Evolutionary conservation across 53 echinoderm and acorn worm genomes (phyloP).

Genomic region (Luidia sarsii): DNA sequence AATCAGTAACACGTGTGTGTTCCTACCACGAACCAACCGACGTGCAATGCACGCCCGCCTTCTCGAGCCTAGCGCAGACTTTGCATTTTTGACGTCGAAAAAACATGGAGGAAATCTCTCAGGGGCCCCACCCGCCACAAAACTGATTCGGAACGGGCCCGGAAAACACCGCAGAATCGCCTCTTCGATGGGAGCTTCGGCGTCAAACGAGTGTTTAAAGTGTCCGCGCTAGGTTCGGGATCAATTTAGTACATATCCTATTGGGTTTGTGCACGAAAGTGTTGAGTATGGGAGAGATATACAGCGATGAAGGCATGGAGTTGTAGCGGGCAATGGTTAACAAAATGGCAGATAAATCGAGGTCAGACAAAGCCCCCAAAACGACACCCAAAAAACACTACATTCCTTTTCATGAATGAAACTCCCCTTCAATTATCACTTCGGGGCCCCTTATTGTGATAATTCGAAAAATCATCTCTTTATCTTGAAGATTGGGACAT

Average conservation of each 20-base stretch:
- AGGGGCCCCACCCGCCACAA: slow-evolving; percentile 60
- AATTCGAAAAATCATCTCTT: slow-evolving; percentile 64
- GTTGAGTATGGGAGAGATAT: slow-evolving; percentile 78
- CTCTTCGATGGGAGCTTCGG: slow-evolving; percentile 3
- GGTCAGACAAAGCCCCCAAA: slow-evolving; percentile 99
- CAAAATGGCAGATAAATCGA: slow-evolving; percentile 95
- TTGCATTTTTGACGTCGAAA: slow-evolving; percentile 78
- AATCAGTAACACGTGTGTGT: slow-evolving; percentile 56
- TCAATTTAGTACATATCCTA: slow-evolving; percentile 79
- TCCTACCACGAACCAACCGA: slow-evolving; percentile 29
- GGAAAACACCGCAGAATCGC: slow-evolving; percentile 16
- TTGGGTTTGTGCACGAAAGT: slow-evolving; percentile 78
- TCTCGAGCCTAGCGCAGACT: slow-evolving; percentile 55
- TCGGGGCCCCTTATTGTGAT: slow-evolving; percentile 46
- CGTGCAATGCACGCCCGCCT: slow-evolving; percentile 60
- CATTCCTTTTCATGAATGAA: slow-evolving; percentile 92
- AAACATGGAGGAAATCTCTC: slow-evolving; percentile 87
- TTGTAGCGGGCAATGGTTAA: slow-evolving; percentile 63
- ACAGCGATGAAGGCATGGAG: slow-evolving; percentile 72
- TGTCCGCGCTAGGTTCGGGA: slow-evolving; percentile 60
- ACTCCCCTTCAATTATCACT: slow-evolving; percentile 77
- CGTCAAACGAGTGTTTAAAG: slow-evolving; percentile 33
- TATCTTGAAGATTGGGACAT: slow-evolving; percentile 64
- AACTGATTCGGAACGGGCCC: slow-evolving; percentile 42
- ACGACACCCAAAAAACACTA: slow-evolving; percentile 96